These are phyloP conservation scores for Platichthys flesus DNA, from an alignment of 2,113 vertebrate genomes.

Conservation along the genomic window DNA sequence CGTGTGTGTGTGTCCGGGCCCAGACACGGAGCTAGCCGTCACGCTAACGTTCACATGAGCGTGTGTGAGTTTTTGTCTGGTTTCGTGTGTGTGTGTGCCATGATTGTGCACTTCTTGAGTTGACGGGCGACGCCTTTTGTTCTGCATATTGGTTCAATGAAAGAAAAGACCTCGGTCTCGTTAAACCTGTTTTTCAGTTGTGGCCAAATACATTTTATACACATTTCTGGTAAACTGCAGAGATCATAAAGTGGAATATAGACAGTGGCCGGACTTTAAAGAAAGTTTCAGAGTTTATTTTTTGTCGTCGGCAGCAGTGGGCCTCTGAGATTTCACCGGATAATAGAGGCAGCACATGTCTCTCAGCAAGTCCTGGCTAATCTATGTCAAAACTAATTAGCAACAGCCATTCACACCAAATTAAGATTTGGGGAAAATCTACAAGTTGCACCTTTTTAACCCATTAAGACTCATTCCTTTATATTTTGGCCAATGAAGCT, in stretches of 20 bases:
- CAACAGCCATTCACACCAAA: too few relatives aligned
- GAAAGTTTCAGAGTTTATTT: background rate
- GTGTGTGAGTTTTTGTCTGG: background rate
- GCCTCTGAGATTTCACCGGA: background rate
- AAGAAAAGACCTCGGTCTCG: background rate
- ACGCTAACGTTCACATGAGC: conserved; percentile 26
- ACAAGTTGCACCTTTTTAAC: too few relatives aligned
- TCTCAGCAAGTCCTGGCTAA: background rate
- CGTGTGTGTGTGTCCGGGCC: background rate
- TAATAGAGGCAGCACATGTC: conserved; percentile 10
- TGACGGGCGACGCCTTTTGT: conserved; percentile 77
- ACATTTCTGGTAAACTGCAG: background rate
- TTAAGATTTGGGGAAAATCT: too few relatives aligned
- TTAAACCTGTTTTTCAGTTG: background rate
- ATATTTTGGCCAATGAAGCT: too few relatives aligned
- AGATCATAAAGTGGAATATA: background rate
- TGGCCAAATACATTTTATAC: background rate
- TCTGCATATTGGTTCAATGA: conserved; percentile 16
- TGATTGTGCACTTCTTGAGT: conserved; percentile 87
- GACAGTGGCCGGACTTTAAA: background rate
- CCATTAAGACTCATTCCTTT: too few relatives aligned
- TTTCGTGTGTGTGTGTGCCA: conserved; percentile 47
- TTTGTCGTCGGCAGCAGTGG: background rate
- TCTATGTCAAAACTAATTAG: too few relatives aligned
- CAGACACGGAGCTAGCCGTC: conserved; percentile 1